Conservation (phyloP, 2,888 invertebrate species). For the Rotaria magnacalcarata region DNA sequence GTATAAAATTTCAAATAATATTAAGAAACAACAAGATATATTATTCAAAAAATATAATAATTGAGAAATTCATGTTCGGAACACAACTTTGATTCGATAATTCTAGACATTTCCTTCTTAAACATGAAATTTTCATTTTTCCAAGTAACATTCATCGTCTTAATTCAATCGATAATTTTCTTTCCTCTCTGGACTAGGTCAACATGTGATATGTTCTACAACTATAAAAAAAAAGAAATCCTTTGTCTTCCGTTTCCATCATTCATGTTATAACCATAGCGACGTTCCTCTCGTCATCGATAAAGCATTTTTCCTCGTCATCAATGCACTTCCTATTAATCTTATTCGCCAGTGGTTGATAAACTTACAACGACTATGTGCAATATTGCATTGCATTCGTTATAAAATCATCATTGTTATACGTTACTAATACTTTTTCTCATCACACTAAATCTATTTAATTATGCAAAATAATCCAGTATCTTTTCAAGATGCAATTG, state of each 20-base stretch:
- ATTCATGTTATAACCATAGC: not conserved
- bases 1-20: too few relatives aligned
- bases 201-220: too few relatives aligned
- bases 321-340: not conserved
- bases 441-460: not conserved
- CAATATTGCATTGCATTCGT: not conserved
- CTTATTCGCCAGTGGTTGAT: not conserved
- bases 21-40: too few relatives aligned
- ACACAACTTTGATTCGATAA: too few relatives aligned
- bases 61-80: too few relatives aligned
- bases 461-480: constrained; percentile 2
- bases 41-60: too few relatives aligned
- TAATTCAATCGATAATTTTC: too few relatives aligned
- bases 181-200: too few relatives aligned
- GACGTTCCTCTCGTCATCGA: not conserved
- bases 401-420: not conserved
- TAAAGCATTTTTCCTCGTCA: not conserved
- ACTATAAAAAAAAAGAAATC: too few relatives aligned
- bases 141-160: too few relatives aligned
- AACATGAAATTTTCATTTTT: too few relatives aligned
- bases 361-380: not conserved
- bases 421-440: not conserved
- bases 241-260: not conserved
- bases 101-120: too few relatives aligned
- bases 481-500: constrained; percentile 15